Percentiles rank a stretch among this genome's conserved stretches.
Conservation (phyloP, 2,888 invertebrate species). For the Osmoderma eremita region DNA sequence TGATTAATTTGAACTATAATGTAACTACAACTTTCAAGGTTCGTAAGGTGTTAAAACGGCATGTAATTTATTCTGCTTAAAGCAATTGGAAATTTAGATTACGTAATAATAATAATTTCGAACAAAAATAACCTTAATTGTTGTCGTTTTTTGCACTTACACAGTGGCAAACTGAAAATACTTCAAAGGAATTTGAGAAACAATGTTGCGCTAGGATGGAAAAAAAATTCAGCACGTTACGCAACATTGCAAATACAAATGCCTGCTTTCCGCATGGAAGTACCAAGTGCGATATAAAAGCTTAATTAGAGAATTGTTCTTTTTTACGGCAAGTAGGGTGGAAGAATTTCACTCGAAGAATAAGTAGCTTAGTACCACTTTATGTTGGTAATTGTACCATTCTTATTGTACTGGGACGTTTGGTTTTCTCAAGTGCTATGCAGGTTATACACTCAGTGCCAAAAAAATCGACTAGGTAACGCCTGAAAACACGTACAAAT, state of each 20-base stretch:
- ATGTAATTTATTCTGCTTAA: slow-evolving; percentile 9
- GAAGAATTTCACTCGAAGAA: slow-evolving; percentile 7
- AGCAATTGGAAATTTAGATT: slow-evolving; percentile 5
- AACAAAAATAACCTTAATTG: neutral
- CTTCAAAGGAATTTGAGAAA: slow-evolving; percentile 4
- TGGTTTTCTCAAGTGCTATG: neutral
- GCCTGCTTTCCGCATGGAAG: neutral
- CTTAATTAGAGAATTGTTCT: slow-evolving; percentile 24
- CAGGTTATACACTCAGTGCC: neutral
- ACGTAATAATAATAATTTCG: neutral
- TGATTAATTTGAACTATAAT: too few relatives aligned
- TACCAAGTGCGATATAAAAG: slow-evolving; percentile 10
- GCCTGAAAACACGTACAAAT: too few relatives aligned
- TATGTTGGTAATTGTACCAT: neutral
- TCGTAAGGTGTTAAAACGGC: neutral
- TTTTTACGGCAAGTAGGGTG: neutral
- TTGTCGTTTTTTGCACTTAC: neutral
- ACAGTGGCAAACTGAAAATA: neutral
- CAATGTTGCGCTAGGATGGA: neutral
- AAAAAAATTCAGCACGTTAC: neutral
- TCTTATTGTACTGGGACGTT: neutral
- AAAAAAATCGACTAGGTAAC: too few relatives aligned
- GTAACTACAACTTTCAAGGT: neutral
- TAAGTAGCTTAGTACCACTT: neutral
- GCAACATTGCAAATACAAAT: slow-evolving; percentile 12